Evolutionary conservation across 2,113 vertebrate species (phyloP).

Genomic region (Carollia perspicillata): DNA sequence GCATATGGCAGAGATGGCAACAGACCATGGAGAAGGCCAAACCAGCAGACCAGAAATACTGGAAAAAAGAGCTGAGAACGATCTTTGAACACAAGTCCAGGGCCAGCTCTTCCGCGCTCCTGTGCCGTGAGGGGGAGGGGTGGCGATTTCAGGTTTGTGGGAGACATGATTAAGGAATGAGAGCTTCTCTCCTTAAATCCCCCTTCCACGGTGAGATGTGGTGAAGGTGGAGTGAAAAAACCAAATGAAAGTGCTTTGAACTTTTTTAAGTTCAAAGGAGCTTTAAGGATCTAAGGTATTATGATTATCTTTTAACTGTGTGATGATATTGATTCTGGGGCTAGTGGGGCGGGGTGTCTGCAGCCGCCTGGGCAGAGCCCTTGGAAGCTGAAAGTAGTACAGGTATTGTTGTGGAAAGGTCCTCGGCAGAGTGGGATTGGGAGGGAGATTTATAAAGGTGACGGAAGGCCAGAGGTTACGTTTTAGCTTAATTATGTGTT

Average conservation of each 20-base stretch:
- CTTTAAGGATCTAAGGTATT: conserved; percentile 62
- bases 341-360: not conserved
- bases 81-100: not conserved
- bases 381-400: not conserved
- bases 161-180: conserved; percentile 14
- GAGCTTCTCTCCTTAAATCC: not conserved
- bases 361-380: not conserved
- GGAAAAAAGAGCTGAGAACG: not conserved
- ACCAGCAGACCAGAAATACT: not conserved
- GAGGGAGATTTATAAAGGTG: conserved; percentile 21
- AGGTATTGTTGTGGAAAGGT: not conserved
- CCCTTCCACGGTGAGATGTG: not conserved
- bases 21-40: too few relatives aligned
- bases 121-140: not conserved
- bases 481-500: conserved; percentile 49
- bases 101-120: not conserved
- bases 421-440: not conserved
- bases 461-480: conserved; percentile 17
- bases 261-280: conserved; percentile 54
- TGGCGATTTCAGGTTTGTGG: not conserved
- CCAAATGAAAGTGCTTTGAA: conserved; percentile 47
- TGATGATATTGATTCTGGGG: conserved; percentile 55
- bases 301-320: conserved; percentile 48
- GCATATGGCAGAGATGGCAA: not conserved
- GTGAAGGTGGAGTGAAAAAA: conserved; percentile 5